Percentiles rank a stretch among this genome's conserved stretches.
Evolutionary conservation across 2,113 vertebrate genomes (phyloP).

Genomic region (Salvator merianae): DNA sequence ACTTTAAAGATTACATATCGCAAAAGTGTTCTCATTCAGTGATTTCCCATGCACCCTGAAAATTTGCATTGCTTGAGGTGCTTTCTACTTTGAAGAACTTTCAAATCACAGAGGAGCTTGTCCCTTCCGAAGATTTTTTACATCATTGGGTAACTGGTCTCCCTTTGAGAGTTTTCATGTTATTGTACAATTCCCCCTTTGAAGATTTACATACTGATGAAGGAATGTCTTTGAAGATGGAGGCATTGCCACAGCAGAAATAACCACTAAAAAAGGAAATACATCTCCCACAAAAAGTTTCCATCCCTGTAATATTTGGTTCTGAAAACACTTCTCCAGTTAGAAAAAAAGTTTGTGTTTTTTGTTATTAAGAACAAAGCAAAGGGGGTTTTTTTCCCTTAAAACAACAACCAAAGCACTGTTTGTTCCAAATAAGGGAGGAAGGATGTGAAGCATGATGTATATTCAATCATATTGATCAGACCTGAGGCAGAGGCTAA

Average conservation of each 20-base stretch:
- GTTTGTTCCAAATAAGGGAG: neutral
- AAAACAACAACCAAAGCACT: too few relatives aligned
- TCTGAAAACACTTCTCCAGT: too few relatives aligned
- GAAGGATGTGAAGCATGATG: neutral
- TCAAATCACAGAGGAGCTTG: conserved; percentile 55
- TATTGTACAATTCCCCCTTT: conserved; percentile 65
- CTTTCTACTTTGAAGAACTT: conserved; percentile 66
- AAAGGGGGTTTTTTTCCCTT: too few relatives aligned
- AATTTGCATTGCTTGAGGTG: conserved; percentile 66
- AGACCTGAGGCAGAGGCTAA: too few relatives aligned
- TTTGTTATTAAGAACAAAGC: too few relatives aligned
- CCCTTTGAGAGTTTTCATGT: conserved; percentile 60
- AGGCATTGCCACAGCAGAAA: conserved; percentile 15
- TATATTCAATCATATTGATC: neutral
- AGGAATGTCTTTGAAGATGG: conserved; percentile 62
- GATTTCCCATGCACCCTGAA: conserved; percentile 38
- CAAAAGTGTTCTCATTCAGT: neutral
- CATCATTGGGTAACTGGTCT: conserved; percentile 60
- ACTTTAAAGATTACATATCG: conserved; percentile 57
- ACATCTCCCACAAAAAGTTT: conserved; percentile 13
- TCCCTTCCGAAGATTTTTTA: conserved; percentile 62
- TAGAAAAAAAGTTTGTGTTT: too few relatives aligned
- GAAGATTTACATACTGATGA: conserved; percentile 71
- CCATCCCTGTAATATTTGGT: neutral
- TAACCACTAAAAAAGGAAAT: conserved; percentile 3